Conservation (phyloP, 2,797 vertebrate species). For the Okamejei kenojei region DNA sequence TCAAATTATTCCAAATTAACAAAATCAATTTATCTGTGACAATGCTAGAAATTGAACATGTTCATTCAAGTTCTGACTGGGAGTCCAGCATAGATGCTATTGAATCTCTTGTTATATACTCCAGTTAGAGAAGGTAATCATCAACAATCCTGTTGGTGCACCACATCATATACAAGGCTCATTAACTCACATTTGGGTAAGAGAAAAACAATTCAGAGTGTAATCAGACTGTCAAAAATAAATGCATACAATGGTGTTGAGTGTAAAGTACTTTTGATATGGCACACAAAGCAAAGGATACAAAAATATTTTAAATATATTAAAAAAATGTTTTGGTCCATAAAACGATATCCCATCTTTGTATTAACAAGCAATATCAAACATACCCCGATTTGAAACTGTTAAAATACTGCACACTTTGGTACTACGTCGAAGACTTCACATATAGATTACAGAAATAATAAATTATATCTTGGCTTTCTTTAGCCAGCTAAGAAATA, state of each 20-base stretch:
- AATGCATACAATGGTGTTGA: neutral
- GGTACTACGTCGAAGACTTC: neutral
- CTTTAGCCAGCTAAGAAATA: neutral
- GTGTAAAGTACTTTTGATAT: neutral
- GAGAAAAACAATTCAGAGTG: neutral
- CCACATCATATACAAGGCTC: neutral
- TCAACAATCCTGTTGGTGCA: neutral
- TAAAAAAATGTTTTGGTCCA: neutral
- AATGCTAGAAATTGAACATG: neutral
- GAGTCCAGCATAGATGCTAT: neutral
- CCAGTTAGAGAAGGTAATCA: neutral
- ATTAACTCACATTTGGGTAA: neutral
- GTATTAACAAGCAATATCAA: neutral
- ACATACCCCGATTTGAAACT: neutral
- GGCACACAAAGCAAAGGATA: neutral
- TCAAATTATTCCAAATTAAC: conserved; percentile 17
- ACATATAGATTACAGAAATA: neutral
- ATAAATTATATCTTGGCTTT: neutral
- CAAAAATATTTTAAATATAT: neutral
- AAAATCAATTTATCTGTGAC: neutral
- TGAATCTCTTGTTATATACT: neutral
- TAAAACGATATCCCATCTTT: neutral
- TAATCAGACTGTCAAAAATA: conserved; percentile 16
- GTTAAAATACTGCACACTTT: neutral
- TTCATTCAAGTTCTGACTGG: neutral